These are phyloP conservation scores for Delichon dasypus DNA, from an alignment of 2,797 vertebrate genomes.

Conservation along the genomic window DNA sequence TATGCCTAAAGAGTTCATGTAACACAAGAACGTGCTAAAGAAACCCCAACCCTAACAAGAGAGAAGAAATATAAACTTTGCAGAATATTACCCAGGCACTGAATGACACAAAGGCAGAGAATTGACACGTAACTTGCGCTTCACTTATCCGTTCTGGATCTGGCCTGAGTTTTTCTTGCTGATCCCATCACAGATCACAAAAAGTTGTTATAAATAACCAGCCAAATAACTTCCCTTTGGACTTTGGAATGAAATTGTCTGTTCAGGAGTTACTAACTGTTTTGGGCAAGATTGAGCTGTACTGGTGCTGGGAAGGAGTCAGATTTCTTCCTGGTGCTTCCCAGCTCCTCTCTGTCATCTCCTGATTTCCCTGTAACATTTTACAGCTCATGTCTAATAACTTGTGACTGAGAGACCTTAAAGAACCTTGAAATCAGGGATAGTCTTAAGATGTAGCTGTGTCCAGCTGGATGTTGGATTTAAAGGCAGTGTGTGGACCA, in stretches of 20 bases:
- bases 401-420: neutral
- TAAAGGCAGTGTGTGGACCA: neutral
- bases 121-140: neutral
- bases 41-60: neutral
- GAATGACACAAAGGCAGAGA: neutral
- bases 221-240: neutral
- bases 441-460: neutral
- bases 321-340: neutral
- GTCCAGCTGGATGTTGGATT: neutral
- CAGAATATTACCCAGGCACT: neutral
- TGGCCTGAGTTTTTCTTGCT: neutral
- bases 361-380: neutral
- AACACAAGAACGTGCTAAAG: neutral
- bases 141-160: neutral
- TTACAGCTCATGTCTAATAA: neutral
- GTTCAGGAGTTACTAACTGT: neutral
- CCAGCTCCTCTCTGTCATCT: neutral
- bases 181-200: neutral
- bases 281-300: rapidly evolving
- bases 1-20: neutral
- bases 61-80: neutral
- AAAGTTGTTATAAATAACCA: neutral
- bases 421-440: neutral
- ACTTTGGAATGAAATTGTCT: neutral
- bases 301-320: neutral